These are phyloP conservation scores for Mactra quadrangularis DNA, from an alignment of 1,140 invertebrate species.

Conservation along the genomic window DNA sequence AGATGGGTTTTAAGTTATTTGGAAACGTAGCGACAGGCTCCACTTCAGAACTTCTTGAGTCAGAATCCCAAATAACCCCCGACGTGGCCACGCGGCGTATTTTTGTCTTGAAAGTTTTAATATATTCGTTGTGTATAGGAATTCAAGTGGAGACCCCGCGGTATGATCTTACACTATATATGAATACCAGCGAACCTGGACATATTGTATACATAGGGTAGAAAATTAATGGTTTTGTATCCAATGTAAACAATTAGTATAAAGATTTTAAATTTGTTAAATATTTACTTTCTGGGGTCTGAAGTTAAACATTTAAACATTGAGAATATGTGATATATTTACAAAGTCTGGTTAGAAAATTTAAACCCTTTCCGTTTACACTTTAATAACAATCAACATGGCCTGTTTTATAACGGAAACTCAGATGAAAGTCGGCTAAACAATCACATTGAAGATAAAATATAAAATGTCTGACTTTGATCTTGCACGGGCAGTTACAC, in stretches of 20 bases:
- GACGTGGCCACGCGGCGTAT: too few species aligned
- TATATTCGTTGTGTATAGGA: too few species aligned
- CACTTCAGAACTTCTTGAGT: too few species aligned
- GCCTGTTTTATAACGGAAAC: constrained; percentile 51
- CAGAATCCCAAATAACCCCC: too few species aligned
- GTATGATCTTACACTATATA: too few species aligned
- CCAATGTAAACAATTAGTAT: neutral
- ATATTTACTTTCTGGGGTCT: constrained; percentile 29
- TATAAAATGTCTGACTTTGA: constrained; percentile 45
- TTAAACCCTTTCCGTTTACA: constrained; percentile 12
- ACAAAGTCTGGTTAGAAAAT: constrained; percentile 23
- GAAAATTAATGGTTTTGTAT: too few species aligned
- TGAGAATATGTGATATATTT: constrained; percentile 58
- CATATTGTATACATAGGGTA: too few species aligned
- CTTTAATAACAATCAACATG: constrained; percentile 11
- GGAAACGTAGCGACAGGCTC: too few species aligned
- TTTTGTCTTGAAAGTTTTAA: too few species aligned
- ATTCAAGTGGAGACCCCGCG: too few species aligned
- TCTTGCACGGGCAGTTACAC: constrained; percentile 29
- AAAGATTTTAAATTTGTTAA: constrained; percentile 41
- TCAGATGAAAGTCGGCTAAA: constrained; percentile 24
- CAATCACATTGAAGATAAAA: constrained; percentile 45
- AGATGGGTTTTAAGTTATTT: too few species aligned
- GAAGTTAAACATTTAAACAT: constrained; percentile 46
- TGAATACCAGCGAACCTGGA: too few species aligned